Percentiles rank a stretch among this genome's conserved stretches.
These are phyloP conservation scores for Macrotus californicus DNA, from an alignment of 2,113 vertebrate species.

Conservation along the genomic window DNA sequence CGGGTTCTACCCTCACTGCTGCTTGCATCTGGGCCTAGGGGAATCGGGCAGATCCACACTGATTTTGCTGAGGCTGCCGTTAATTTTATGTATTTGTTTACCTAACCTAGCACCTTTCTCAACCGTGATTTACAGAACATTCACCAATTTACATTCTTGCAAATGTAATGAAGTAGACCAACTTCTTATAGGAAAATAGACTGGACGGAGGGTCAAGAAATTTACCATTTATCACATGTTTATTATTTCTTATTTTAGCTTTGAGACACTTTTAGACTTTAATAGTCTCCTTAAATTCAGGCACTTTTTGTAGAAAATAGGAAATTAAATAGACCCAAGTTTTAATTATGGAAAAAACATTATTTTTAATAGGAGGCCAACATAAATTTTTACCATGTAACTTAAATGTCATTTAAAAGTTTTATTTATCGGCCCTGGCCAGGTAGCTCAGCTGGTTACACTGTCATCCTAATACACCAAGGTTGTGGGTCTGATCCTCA, in stretches of 20 bases:
- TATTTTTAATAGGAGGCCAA: background rate
- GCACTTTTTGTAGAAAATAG: background rate
- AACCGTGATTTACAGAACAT: background rate
- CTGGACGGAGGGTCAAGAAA: background rate
- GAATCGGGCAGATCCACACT: background rate
- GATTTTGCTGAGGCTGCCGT: background rate
- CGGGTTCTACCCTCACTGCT: background rate
- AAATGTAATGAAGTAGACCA: background rate
- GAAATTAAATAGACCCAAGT: background rate
- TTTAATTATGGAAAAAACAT: background rate
- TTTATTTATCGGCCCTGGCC: background rate
- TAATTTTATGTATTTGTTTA: background rate
- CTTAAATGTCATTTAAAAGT: background rate
- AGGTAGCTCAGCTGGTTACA: no score
- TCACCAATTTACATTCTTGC: background rate
- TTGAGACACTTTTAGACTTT: background rate
- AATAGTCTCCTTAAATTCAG: background rate
- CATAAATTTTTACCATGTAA: background rate
- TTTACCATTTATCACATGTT: background rate
- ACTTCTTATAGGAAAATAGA: background rate
- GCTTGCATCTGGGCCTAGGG: background rate
- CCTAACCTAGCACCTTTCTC: background rate
- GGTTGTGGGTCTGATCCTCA: no score
- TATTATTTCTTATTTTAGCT: background rate
- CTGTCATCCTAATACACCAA: no score